phyloP scores from a whole-genome alignment of 2,888 invertebrate genomes.

The Oligia strigilis region DNA sequence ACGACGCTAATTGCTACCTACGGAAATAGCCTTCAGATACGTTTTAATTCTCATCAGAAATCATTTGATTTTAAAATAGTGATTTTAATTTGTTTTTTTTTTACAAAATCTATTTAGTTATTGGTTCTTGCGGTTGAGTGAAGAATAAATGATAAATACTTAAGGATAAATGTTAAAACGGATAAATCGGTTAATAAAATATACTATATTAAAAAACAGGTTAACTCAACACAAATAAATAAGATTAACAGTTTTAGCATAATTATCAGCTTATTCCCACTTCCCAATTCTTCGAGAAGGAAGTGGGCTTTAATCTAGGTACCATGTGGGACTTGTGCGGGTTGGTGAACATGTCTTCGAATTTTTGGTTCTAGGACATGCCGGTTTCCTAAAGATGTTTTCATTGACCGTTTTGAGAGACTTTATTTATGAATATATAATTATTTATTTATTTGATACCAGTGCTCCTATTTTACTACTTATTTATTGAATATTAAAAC shows the following conservation, averaged over 20 bases:
- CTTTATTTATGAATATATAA: background rate
- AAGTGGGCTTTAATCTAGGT: background rate
- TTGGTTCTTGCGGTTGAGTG: background rate
- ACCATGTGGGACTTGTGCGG: background rate
- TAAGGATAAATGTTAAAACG: background rate
- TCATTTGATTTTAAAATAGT: background rate
- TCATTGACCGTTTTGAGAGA: background rate
- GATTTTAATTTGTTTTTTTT: background rate
- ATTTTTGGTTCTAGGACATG: background rate
- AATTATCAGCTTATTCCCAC: background rate
- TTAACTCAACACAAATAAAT: background rate
- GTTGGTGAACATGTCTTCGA: background rate
- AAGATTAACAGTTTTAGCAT: background rate
- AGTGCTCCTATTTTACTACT: background rate
- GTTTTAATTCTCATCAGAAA: slow-evolving; percentile 1
- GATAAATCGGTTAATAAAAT: background rate
- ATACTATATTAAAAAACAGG: too few relatives aligned
- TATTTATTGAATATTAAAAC: background rate
- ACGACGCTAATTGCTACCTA: slow-evolving; percentile 14
- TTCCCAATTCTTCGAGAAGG: background rate
- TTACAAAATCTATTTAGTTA: background rate
- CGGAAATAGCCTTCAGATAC: slow-evolving; percentile 28
- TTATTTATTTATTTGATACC: background rate
- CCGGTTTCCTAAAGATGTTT: background rate
- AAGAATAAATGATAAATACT: background rate